phyloP scores from a whole-genome alignment of 2,888 invertebrate species.

The Hartigia nigra region DNA sequence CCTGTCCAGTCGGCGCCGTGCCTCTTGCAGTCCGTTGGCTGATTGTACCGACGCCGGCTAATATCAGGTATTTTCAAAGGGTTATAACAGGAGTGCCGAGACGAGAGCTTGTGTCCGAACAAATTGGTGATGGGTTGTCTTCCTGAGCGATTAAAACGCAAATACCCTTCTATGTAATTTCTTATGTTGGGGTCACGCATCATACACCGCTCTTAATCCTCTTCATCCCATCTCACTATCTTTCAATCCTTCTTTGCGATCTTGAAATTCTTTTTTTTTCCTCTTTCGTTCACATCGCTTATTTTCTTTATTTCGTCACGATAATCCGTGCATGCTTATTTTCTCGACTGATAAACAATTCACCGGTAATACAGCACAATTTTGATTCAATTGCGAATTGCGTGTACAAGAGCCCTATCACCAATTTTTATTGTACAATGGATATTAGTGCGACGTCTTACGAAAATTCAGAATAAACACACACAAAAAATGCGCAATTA shows the following conservation, averaged over 20 bases:
- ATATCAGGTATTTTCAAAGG: not conserved
- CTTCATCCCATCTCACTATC: not conserved
- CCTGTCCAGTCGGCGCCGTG: conserved; percentile 33
- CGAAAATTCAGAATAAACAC: not conserved
- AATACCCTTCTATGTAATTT: not conserved
- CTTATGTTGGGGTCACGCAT: not conserved
- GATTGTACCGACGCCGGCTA: not conserved
- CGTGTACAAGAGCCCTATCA: not conserved
- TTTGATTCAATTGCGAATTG: not conserved
- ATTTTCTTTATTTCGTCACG: not conserved
- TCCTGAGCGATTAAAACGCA: not conserved
- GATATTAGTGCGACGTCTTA: not conserved
- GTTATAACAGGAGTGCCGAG: not conserved
- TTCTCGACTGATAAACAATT: not conserved
- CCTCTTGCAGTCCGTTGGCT: not conserved
- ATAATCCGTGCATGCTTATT: not conserved
- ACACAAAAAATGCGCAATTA: not conserved
- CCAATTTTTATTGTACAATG: not conserved
- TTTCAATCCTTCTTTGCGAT: not conserved
- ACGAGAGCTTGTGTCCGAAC: conserved; percentile 3
- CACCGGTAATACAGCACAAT: not conserved
- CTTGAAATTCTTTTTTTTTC: not conserved
- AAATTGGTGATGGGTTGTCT: conserved; percentile 6
- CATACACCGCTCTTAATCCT: not conserved
- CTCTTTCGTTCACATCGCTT: not conserved